A percentile compares a stretch with the other conserved stretches of the same genome.
Conservation (phyloP, 2,888 invertebrate species). For the Anorthoa munda region DNA sequence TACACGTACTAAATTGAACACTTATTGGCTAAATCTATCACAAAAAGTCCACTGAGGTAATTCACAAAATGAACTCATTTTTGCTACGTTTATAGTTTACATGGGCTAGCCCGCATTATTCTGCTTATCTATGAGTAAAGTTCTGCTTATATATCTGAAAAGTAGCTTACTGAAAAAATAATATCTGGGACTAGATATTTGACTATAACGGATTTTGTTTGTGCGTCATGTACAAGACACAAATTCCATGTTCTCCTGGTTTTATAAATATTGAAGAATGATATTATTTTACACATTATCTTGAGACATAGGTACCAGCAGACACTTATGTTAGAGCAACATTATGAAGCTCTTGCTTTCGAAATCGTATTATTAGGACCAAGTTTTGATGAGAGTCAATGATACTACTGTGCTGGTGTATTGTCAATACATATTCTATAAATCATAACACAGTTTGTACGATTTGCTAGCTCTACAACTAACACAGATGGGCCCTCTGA, state of each 20-base stretch:
- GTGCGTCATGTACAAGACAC: constrained; percentile 72
- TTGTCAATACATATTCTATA: not conserved
- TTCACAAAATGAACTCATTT: constrained; percentile 82
- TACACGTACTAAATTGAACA: constrained; percentile 88
- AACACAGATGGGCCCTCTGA: not conserved
- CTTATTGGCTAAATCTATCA: constrained; percentile 91
- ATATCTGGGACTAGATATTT: constrained; percentile 88
- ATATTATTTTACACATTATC: constrained; percentile 57
- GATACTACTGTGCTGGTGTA: constrained; percentile 1
- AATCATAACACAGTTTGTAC: constrained; percentile 7
- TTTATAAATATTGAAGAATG: constrained; percentile 66
- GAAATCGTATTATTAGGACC: constrained; percentile 4
- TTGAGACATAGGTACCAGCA: constrained; percentile 61
- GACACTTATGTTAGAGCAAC: constrained; percentile 50
- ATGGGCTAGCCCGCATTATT: constrained; percentile 71
- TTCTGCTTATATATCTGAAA: constrained; percentile 79
- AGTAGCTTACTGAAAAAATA: constrained; percentile 81
- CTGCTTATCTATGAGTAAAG: constrained; percentile 80
- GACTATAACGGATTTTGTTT: constrained; percentile 86
- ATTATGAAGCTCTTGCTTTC: constrained; percentile 43
- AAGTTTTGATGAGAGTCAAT: constrained; percentile 2
- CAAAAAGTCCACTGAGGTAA: constrained; percentile 90
- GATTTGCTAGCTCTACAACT: not conserved
- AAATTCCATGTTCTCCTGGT: constrained; percentile 62
- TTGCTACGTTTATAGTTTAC: constrained; percentile 66